Base-by-base conservation (phyloP, 2,113 vertebrate genomes). In the Anas platyrhynchos region DNA sequence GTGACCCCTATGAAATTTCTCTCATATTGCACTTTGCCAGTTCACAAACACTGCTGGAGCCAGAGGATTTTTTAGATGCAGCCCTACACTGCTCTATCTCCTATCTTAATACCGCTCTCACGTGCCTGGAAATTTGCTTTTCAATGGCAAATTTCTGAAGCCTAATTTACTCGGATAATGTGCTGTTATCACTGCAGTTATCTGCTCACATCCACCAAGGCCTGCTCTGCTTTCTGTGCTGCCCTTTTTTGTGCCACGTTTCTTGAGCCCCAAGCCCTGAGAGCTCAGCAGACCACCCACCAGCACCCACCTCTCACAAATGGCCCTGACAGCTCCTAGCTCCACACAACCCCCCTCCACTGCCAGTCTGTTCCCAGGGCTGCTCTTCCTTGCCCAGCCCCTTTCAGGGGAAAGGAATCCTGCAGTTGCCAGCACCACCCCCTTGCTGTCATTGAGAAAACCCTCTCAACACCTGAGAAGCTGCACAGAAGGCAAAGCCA, bases 271-370 rank as follows among this genome's bases (percentile, higher is more conserved):
- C 36, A 71, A 21, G 43, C 29, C 5, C 29, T 10, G 29, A 84
- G 31, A 1, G 5, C 29, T 43, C 20, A 48, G 56, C 26, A 52
- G 3, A 6, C 22, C 36, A 27, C 54, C 9, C 50, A 68, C 16
- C 56, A 46, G 32, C 7, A 1, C 26, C 4, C n/a, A 36, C 5
- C 54, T 84, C 36, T 27, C 50, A 50, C 2, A 2, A 67, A 71
- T 2, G 4, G 2, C 41, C 7, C 5, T 9, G 20, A 18, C 0
- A 0, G 16, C 56, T 22, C 14, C n/a, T 8, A 43, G 50, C 54
- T 86, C 7, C 3, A 22, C 25, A 3, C 22, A 52, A 20, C 74
- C 27, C 16, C 44, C 15, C 1, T 3, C 3, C 18, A 36, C 4
- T n/a, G 50, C 26, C 7, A 38, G 17, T 5, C 9, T 10, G 27